A percentile compares a stretch with the other conserved stretches of the same genome.
phyloP scores from a whole-genome alignment of 2,113 vertebrate species.

The Neodon shergylaensis region DNA sequence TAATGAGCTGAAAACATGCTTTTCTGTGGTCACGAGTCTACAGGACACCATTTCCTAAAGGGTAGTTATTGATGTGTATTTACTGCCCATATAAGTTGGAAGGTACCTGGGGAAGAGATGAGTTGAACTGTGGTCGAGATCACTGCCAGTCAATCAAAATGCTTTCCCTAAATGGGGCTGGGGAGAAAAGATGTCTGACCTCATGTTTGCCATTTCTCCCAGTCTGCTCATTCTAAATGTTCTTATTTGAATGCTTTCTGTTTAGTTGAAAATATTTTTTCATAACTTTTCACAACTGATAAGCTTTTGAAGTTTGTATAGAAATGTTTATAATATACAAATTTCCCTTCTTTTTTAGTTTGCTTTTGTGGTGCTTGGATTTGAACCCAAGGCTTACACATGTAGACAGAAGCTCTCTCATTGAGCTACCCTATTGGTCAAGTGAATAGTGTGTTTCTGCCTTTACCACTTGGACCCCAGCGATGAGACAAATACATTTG shows the following conservation, averaged over 20 bases:
- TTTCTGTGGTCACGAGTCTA: not conserved
- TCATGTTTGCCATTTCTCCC: not conserved
- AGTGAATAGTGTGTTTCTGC: not conserved
- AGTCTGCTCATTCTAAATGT: not conserved
- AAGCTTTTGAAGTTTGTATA: constrained; percentile 33
- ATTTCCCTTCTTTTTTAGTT: not conserved
- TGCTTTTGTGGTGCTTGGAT: not conserved
- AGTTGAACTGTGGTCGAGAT: not conserved
- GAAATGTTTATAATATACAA: constrained; percentile 9
- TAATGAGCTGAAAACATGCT: constrained; percentile 5
- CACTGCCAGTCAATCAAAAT: not conserved
- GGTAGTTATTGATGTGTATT: not conserved
- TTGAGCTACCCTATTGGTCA: not conserved
- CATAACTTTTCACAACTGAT: not conserved
- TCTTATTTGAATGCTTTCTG: constrained; percentile 15
- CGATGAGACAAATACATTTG: not conserved
- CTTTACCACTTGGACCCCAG: not conserved
- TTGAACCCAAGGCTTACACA: not conserved
- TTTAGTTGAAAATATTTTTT: not conserved
- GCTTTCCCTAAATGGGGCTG: not conserved
- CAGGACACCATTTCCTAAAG: not conserved
- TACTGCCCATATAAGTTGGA: not conserved
- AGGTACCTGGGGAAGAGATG: not conserved
- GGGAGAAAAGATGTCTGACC: not conserved
- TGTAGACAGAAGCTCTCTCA: not conserved